These are phyloP conservation scores for Papilio aristodemus DNA, from an alignment of 1,140 invertebrate species.

Conservation along the genomic window DNA sequence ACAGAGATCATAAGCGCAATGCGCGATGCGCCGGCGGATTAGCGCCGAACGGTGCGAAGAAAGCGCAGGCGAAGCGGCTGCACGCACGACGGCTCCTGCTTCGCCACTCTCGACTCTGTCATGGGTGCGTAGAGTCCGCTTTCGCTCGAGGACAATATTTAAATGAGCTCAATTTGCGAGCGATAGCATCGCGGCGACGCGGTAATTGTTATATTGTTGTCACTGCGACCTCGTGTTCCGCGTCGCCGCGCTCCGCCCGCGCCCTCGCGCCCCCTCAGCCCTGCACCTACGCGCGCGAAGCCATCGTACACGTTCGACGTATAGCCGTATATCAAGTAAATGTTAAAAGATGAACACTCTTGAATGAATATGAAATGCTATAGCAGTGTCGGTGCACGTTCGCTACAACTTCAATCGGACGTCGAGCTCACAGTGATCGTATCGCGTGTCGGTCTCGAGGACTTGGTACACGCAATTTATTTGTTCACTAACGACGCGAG, in stretches of 20 bases:
- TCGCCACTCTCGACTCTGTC: constrained; percentile 25
- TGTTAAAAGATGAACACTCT: neutral
- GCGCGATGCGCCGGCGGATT: neutral
- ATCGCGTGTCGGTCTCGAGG: too few species aligned
- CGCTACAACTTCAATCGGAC: neutral
- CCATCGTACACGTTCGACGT: neutral
- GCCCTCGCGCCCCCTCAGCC: neutral
- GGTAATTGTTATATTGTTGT: constrained; percentile 53
- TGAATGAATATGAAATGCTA: neutral
- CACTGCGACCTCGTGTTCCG: constrained; percentile 38
- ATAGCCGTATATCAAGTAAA: neutral
- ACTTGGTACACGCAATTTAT: too few species aligned
- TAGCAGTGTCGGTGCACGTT: neutral
- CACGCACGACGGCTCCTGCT: constrained; percentile 31
- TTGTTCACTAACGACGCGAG: too few species aligned
- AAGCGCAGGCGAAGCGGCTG: neutral
- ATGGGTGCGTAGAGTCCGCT: neutral
- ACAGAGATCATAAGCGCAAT: neutral
- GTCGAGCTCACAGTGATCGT: too few species aligned
- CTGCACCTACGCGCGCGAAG: neutral
- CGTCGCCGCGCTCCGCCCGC: constrained; percentile 25
- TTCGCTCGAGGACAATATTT: constrained; percentile 30
- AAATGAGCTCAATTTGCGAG: constrained; percentile 47
- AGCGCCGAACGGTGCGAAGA: constrained; percentile 9
- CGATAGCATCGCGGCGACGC: constrained; percentile 51